Base-by-base conservation (phyloP, 2,888 invertebrate species). In the Imbricaverruca yamaguchii region DNA sequence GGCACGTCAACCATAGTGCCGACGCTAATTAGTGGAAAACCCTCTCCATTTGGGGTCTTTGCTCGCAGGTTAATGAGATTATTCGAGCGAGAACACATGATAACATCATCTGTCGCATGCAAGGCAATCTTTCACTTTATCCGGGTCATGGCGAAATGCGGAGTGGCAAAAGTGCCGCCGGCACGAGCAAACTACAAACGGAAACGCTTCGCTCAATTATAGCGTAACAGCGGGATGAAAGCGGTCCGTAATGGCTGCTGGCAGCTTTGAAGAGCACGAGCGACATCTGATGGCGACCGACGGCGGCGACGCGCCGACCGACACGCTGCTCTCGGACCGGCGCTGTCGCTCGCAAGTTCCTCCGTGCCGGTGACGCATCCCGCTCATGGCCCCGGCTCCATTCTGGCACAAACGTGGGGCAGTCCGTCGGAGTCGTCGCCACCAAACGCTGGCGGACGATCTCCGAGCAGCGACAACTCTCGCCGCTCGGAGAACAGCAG, bases 81-180 rank as follows among this genome's bases (percentile, higher is more conserved):
- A 25, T 67, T n/a, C 67, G 23, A 13, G 25, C 25, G n/a, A 25
- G 25, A n/a, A 25, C n/a, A 25, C 13, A n/a, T 25, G 67, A 67
- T 67, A n/a, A 67, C 67, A 67, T 67, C 25, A 67, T 67, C 67
- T n/a, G 25, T 23, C 67, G 13, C 67, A 67, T 67, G 67, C 67
- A 23, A 67, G 67, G 67, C 67, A 25, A 25, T 25, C 25, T n/a
- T 67, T 67, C 67, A 13, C 25, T n/a, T n/a, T 25, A 67, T 67
- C 25, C 61, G 18, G 10, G 12, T 13, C 25, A 67, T 67, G 67
- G 67, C 67, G 67, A 25, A 67, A 67, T 25, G 13, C 67, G 25
- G 13, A 25, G 18, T 23, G 67, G 9, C 67, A 67, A 25, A n/a
- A 67, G 9, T 25, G 11, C 23, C 25, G 12, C 13, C 13, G 67